Evolutionary conservation across 2,113 vertebrate genomes (phyloP).

Genomic region (Enhydra lutris): DNA sequence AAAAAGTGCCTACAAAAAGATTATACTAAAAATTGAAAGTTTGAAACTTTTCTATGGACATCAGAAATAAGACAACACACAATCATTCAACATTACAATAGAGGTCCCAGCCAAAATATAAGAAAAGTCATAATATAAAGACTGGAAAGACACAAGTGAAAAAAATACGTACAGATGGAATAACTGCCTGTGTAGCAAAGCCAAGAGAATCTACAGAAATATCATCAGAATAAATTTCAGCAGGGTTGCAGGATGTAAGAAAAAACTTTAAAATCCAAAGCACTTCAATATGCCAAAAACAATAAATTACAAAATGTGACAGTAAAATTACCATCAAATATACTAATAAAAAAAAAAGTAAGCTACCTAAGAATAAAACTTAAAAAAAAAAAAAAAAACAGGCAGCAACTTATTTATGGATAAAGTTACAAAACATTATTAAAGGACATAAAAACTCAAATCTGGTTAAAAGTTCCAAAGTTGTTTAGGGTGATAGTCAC

Average conservation of each 20-base stretch:
- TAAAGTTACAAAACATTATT: not conserved
- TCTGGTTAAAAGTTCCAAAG: not conserved
- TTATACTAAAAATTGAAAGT: not conserved
- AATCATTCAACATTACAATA: not conserved
- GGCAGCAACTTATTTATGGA: not conserved
- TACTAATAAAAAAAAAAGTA: not conserved
- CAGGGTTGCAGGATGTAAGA: not conserved
- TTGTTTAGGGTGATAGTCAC: not conserved
- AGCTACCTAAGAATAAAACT: not conserved
- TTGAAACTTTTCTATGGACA: not conserved
- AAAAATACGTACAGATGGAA: not conserved
- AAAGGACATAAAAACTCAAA: not conserved
- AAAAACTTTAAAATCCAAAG: constrained; percentile 19
- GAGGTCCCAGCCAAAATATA: not conserved
- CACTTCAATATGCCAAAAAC: not conserved
- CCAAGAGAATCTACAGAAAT: not conserved
- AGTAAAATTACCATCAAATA: not conserved
- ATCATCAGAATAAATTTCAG: not conserved
- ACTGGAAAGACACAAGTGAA: not conserved
- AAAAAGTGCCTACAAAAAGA: not conserved
- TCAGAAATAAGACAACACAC: not conserved
- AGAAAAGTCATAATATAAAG: not conserved
- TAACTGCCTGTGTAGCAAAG: not conserved
- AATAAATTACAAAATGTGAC: not conserved
- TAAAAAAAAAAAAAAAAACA: not conserved